phyloP scores from a whole-genome alignment of 2,113 vertebrate genomes.

The Macquaria australasica region DNA sequence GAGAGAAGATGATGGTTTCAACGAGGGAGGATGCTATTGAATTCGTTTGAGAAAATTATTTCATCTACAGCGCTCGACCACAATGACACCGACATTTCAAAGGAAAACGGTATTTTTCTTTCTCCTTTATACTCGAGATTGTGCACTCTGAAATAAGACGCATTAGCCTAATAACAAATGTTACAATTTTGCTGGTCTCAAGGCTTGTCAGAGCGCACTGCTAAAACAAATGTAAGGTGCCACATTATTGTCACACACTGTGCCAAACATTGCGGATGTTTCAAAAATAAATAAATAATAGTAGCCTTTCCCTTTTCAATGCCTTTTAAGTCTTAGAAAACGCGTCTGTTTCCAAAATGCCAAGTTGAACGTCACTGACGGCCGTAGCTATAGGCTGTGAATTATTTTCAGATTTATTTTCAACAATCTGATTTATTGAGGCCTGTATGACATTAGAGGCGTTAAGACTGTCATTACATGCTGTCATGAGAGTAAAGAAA shows the following conservation, averaged over 20 bases:
- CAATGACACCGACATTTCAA: constrained; percentile 59
- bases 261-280: constrained; percentile 88
- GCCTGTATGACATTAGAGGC: constrained; percentile 49
- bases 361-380: constrained; percentile 51
- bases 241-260: constrained; percentile 70
- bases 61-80: constrained; percentile 48
- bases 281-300: constrained; percentile 84
- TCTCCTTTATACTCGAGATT: constrained; percentile 27
- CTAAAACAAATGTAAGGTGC: constrained; percentile 70
- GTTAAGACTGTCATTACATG: constrained; percentile 39
- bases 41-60: constrained; percentile 63
- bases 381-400: constrained; percentile 20
- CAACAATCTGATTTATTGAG: constrained; percentile 44
- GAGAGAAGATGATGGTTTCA: constrained; percentile 71
- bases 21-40: constrained; percentile 67
- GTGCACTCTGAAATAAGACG: constrained; percentile 54
- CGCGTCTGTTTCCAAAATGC: constrained; percentile 54
- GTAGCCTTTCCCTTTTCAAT: constrained; percentile 56
- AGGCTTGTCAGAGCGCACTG: constrained; percentile 64
- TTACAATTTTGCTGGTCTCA: constrained; percentile 49
- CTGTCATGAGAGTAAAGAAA: constrained; percentile 64
- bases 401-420: constrained; percentile 50
- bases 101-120: constrained; percentile 66
- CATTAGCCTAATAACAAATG: constrained; percentile 51
- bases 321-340: constrained; percentile 56